A percentile compares a stretch with the other conserved stretches of the same genome.
Conservation (phyloP, 2,113 vertebrate genomes). For the Burhinus oedicnemus region DNA sequence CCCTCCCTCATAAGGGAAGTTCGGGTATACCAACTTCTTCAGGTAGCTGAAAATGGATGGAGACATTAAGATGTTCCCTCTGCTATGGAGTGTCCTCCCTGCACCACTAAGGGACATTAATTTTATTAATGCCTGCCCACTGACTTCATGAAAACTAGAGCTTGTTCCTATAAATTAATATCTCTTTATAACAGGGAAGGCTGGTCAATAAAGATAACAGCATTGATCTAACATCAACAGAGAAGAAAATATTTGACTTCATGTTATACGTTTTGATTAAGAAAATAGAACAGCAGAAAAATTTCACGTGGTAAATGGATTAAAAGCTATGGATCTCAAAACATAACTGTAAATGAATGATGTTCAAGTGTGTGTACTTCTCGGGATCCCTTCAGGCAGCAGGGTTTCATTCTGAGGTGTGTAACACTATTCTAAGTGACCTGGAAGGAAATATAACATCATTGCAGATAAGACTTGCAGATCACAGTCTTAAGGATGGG, state of each 20-base stretch:
- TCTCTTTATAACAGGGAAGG: neutral
- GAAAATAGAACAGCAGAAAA: neutral
- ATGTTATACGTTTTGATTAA: neutral
- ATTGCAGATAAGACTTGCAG: neutral
- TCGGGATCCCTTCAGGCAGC: neutral
- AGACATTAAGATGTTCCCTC: neutral
- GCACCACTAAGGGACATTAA: rapidly evolving
- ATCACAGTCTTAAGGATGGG: neutral
- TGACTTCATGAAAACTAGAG: neutral
- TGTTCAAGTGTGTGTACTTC: neutral
- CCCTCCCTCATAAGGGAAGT: neutral
- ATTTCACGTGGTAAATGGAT: neutral
- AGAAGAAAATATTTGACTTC: neutral
- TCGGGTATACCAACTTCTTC: neutral
- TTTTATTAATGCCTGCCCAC: neutral
- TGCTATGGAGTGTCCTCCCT: neutral
- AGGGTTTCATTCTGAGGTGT: neutral
- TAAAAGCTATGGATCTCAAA: neutral
- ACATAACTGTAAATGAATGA: neutral
- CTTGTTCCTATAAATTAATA: neutral
- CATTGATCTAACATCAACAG: neutral
- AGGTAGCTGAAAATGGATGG: neutral
- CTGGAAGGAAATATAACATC: neutral
- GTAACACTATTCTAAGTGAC: neutral
- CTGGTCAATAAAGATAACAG: neutral